Conservation (phyloP, 2,888 invertebrate species). For the Imbricaverruca yamaguchii region DNA sequence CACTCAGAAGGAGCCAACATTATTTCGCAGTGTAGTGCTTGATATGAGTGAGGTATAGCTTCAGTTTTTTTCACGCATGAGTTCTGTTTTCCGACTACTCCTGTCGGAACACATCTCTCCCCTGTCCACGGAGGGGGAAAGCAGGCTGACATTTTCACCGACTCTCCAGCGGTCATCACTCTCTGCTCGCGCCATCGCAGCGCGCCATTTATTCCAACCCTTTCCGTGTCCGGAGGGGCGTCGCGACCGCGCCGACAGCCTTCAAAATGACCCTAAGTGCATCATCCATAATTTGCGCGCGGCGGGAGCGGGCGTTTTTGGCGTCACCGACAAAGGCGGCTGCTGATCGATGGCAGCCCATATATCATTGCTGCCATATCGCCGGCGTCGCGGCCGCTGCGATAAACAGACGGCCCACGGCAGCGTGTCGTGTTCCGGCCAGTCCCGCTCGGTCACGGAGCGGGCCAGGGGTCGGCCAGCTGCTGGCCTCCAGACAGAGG, state of each 20-base stretch:
- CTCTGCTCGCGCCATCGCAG: background rate
- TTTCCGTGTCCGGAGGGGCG: background rate
- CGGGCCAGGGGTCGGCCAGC: too few relatives aligned
- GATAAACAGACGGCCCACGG: background rate
- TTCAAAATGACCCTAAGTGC: constrained; percentile 8
- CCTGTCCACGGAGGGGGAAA: background rate
- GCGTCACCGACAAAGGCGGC: constrained; percentile 6
- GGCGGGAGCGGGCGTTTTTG: constrained; percentile 17
- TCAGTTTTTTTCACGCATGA: background rate
- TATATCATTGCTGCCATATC: constrained; percentile 17
- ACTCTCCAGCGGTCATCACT: background rate
- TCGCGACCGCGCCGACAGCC: background rate
- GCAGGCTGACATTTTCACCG: background rate
- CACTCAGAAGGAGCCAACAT: background rate
- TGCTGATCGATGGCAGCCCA: constrained; percentile 11
- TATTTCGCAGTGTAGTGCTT: background rate
- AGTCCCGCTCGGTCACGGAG: too few relatives aligned
- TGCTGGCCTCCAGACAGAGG: too few relatives aligned
- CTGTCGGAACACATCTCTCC: background rate
- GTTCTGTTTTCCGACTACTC: background rate
- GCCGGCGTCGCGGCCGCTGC: background rate
- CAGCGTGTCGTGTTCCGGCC: too few relatives aligned
- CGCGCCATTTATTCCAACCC: constrained; percentile 14
- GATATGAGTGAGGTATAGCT: background rate
- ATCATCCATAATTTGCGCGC: constrained; percentile 19